Evolutionary conservation across 2,888 invertebrate species (phyloP), one percentile per base, ranked within the genome.

Genomic region (Tricholauxania praeusta): DNA sequence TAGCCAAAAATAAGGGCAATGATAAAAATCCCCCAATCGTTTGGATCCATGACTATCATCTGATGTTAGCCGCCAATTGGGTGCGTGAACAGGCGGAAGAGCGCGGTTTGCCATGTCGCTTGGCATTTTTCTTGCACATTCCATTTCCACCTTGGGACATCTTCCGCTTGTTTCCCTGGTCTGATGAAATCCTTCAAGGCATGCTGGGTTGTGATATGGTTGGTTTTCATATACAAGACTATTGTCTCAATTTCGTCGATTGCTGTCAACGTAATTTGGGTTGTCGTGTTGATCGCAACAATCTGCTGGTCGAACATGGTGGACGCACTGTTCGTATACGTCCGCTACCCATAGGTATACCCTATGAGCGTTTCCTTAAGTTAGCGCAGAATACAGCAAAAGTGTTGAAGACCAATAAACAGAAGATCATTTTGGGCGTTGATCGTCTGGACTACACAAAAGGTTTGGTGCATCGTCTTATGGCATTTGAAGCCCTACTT

Each of bases 81-180:
- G 93, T 97, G 78, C 91, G 97, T 85, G 94, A 95, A 88, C 92
- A 92, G 81, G 93, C 93, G 1, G 95, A 95, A 80, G 94, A 95
- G 81, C 92, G 92, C 79, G 91, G 92, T 73, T 89, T 96, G 32
- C 90, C 91, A 75, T 93, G 93, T 83, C 95, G 95, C 84, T 88
- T 97, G 77, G 96, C 96, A 47, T 97, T 97, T 89, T 97, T 97
- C 88, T 89, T 97, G 75, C 97, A 97, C 88, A 97, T 97, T 82
- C 97, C 97, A 0, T 97, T 97, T 87, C 96, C 96, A 15, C 93
- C 96, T 15, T 97, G 96, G 95, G 97, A 97, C 82, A 96, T 96
- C 78, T 96, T 95, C 87, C 90, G 96, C 75, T 89, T 96, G 67
- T 93, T 97, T 81, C 96, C 96, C 2, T 96, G 96, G 95, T 93